Conservation (phyloP, 2,888 invertebrate species). For the Eulithis testata region DNA sequence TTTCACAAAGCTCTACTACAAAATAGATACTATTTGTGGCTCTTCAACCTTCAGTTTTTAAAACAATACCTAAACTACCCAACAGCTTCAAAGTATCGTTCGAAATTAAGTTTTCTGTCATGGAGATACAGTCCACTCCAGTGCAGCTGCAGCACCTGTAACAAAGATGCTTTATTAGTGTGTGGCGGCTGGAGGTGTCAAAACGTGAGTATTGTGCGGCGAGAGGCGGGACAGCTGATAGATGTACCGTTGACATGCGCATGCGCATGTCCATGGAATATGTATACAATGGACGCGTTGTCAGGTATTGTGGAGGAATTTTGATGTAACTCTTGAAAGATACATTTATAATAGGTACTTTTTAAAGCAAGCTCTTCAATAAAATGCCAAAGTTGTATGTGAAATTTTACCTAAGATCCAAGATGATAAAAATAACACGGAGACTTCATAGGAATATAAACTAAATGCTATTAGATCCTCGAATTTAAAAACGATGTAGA, state of each 20-base stretch:
- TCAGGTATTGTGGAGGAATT: neutral
- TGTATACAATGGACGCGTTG: slow-evolving; percentile 24
- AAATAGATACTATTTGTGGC: neutral
- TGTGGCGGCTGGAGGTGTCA: slow-evolving; percentile 29
- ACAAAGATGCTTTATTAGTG: slow-evolving; percentile 28
- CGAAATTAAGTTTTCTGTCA: neutral
- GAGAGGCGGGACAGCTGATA: slow-evolving; percentile 32
- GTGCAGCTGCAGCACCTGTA: slow-evolving; percentile 29
- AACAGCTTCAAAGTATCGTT: slow-evolving; percentile 20
- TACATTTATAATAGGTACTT: neutral
- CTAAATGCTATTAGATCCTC: too few species aligned
- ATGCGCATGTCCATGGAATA: slow-evolving; percentile 5
- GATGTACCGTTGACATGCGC: slow-evolving; percentile 25
- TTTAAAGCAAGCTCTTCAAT: too few species aligned
- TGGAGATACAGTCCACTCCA: slow-evolving; percentile 9
- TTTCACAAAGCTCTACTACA: too few species aligned
- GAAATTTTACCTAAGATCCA: too few species aligned
- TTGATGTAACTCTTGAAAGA: slow-evolving; percentile 1
- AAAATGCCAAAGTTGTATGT: too few species aligned
- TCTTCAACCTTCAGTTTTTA: neutral
- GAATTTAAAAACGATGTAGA: too few species aligned
- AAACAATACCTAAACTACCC: slow-evolving; percentile 5
- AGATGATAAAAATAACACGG: too few species aligned
- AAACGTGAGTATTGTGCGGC: slow-evolving; percentile 26
- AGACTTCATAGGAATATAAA: too few species aligned